Base-by-base conservation (phyloP, 2,113 vertebrate species). In the Polypterus bichir region DNA sequence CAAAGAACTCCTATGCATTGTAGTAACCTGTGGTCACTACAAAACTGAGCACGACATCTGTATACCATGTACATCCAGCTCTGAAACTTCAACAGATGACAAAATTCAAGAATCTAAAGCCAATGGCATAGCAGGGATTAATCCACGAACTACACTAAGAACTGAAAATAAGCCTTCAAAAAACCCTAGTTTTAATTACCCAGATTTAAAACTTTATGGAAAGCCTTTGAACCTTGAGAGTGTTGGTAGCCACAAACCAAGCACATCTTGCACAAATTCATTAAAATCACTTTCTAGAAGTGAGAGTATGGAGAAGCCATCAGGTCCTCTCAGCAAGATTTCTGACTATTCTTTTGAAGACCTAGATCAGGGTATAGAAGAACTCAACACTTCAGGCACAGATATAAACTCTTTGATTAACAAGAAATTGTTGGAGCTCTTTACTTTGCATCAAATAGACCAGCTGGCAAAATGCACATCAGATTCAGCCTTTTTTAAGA, bases 381-480 rank as follows among this genome's bases (percentile, higher is more conserved):
- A 95, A 68, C 82, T 89, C 64, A 91, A 88, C 6, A 90, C 94
- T 71, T 91, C 89, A 6, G 92, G 91, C 71, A 77, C 91, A 2
- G 88, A 97, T 75, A 92, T 98, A 2, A 94, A 98, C 49, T 88
- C 92, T 8, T 86, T 97, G 1, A 98, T 98, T 76, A 96, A 91
- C 76, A 92, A 88, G 79, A 98, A 98, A 70, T 89, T 98, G 58
- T 91, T 94, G 0, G 96, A 98, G 86, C 87, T 98, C 2, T 98
- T 97, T 73, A 93, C 93, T 2, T 81, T 97, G 53, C 96, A 98
- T 78, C 96, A 98, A 85, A 98, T 98, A 0, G 94, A 97, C 5
- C 93, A 97, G 85, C 81, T 98, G 76, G 96, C 96, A 77, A 94
- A 94, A 76, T 98, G 96, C 80, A 98, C 96, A 0, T 97, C 96